These are phyloP conservation scores for Macrotus californicus DNA, from an alignment of 2,113 vertebrate species.

Conservation along the genomic window DNA sequence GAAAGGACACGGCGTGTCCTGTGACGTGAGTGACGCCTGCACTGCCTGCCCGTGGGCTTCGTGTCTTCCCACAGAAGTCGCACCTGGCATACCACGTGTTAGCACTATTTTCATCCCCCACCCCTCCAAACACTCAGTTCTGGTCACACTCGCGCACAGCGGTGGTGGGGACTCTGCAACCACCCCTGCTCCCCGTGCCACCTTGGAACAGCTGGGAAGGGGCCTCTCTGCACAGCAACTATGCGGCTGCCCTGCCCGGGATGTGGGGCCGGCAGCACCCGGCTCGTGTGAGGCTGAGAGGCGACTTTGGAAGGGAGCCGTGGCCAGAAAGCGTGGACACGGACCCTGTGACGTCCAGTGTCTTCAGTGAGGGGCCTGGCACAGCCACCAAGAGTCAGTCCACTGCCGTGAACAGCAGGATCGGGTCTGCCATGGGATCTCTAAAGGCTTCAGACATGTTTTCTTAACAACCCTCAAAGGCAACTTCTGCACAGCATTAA, in stretches of 20 bases:
- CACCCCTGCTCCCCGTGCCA: too few relatives aligned
- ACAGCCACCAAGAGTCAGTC: not conserved
- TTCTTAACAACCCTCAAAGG: not conserved
- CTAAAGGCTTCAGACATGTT: not conserved
- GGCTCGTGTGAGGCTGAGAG: too few relatives aligned
- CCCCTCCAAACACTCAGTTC: not conserved
- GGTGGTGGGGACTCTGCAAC: too few relatives aligned
- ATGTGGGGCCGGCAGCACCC: too few relatives aligned
- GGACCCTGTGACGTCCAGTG: fast-evolving
- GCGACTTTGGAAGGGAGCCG: not conserved
- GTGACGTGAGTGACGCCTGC: not conserved
- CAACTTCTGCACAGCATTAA: not conserved
- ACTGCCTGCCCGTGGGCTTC: too few relatives aligned
- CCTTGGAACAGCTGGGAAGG: too few relatives aligned
- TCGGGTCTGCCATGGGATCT: fast-evolving
- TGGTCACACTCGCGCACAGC: not conserved
- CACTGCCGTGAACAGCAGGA: too few relatives aligned
- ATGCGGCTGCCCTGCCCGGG: too few relatives aligned
- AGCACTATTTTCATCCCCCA: fast-evolving
- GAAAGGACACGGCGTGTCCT: not conserved
- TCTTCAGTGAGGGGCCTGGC: fast-evolving
- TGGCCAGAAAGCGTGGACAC: fast-evolving
- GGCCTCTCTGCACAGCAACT: too few relatives aligned
- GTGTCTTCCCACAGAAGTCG: not conserved
- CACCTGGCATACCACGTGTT: not conserved